Percentiles rank a stretch among this genome's conserved stretches.
Evolutionary conservation across 2,888 invertebrate genomes (phyloP).

Genomic region (Troides helena): DNA sequence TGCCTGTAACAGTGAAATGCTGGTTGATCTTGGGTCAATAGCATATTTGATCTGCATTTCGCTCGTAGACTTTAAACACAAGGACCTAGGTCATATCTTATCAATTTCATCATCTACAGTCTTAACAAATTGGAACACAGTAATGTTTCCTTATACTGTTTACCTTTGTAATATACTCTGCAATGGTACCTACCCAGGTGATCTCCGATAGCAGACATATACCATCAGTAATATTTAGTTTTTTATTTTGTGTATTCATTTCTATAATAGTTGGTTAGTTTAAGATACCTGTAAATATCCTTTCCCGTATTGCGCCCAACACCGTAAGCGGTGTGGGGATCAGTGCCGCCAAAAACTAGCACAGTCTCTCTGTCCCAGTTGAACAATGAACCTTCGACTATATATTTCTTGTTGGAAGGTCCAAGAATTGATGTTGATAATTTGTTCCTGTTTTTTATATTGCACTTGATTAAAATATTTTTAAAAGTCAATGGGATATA

Average conservation of each 20-base stretch:
- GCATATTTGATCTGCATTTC: too few species aligned
- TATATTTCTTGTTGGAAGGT: constrained; percentile 72
- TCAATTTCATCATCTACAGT: too few species aligned
- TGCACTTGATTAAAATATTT: constrained; percentile 1
- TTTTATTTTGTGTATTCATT: too few species aligned
- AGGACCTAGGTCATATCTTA: too few species aligned
- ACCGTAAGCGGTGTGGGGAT: constrained; percentile 82
- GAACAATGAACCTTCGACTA: constrained; percentile 75
- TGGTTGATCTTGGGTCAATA: too few species aligned
- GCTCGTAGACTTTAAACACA: too few species aligned
- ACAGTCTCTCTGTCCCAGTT: constrained; percentile 81
- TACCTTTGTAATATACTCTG: not conserved
- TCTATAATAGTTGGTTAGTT: not conserved
- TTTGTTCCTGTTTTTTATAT: constrained; percentile 56
- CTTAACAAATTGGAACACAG: too few species aligned
- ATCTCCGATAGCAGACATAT: too few species aligned
- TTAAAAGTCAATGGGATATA: not conserved
- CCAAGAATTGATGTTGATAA: constrained; percentile 67
- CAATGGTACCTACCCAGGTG: too few species aligned
- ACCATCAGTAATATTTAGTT: too few species aligned
- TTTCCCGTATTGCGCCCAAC: constrained; percentile 80
- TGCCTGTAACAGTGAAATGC: too few species aligned
- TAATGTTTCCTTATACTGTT: not conserved
- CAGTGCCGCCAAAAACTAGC: constrained; percentile 85
- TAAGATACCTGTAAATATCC: constrained; percentile 75